Percentiles rank a stretch among this genome's conserved stretches.
phyloP scores from a whole-genome alignment of 1,140 invertebrate species.

The Penaeus japonicus region DNA sequence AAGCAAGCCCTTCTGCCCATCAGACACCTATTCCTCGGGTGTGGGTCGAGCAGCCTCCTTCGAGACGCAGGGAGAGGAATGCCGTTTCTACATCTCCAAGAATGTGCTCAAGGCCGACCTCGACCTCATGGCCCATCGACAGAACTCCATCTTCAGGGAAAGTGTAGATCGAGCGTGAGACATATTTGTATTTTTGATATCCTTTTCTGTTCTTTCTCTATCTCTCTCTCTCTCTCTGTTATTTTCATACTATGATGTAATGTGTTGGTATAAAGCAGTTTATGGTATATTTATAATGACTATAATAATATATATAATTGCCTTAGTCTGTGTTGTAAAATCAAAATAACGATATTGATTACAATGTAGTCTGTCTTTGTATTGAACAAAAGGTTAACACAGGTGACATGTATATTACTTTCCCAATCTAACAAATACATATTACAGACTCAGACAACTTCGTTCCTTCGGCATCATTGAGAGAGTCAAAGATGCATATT shows the following conservation, averaged over 20 bases:
- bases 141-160: slow-evolving; percentile 38
- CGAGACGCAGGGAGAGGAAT: neutral
- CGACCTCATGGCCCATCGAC: slow-evolving; percentile 28
- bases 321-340: neutral
- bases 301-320: too few relatives aligned
- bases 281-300: too few relatives aligned
- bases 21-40: slow-evolving; percentile 44
- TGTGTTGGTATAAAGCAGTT: neutral
- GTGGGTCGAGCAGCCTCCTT: slow-evolving; percentile 32
- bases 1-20: neutral
- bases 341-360: neutral
- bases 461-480: slow-evolving; percentile 41
- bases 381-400: neutral
- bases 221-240: neutral
- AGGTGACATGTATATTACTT: neutral
- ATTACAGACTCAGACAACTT: slow-evolving; percentile 1
- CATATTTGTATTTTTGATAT: neutral
- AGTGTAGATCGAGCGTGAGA: slow-evolving; percentile 17
- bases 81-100: slow-evolving; percentile 9
- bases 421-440: neutral
- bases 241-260: neutral
- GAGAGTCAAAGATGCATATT: slow-evolving; percentile 14
- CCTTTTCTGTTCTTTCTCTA: neutral
- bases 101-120: slow-evolving; percentile 19
- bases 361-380: neutral